phyloP scores from a whole-genome alignment of 92 coral and sea anemone genomes.

The Heliopora coerulea region DNA sequence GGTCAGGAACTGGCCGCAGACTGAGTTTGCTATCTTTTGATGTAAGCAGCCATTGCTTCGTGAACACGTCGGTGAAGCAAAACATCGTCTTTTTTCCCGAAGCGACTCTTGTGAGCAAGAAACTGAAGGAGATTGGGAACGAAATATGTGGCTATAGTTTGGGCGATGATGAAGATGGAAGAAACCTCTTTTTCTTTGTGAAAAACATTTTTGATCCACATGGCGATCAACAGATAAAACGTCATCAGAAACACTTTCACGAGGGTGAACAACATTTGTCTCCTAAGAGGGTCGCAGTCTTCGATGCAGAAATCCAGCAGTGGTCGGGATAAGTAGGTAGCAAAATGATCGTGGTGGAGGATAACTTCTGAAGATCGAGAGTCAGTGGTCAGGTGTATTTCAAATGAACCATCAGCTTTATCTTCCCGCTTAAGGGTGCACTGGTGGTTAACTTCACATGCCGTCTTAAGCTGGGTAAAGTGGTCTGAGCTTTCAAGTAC shows the following conservation, averaged over 20 bases:
- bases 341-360: slow-evolving; percentile 30
- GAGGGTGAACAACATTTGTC: slow-evolving; percentile 30
- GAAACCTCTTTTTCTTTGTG: slow-evolving; percentile 51
- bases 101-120: slow-evolving; percentile 47
- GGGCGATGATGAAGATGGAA: slow-evolving; percentile 42
- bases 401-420: slow-evolving; percentile 4
- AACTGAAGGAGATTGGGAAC: slow-evolving; percentile 54
- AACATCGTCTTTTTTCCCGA: slow-evolving; percentile 34
- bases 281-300: slow-evolving; percentile 43
- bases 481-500: slow-evolving; percentile 41
- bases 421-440: neutral
- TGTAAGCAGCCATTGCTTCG: slow-evolving; percentile 42
- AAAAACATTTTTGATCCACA: slow-evolving; percentile 55
- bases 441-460: too few species aligned
- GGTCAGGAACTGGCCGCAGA: neutral
- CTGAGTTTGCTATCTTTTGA: neutral
- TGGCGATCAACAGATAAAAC: slow-evolving; percentile 44
- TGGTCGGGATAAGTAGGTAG: slow-evolving; percentile 35
- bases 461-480: neutral
- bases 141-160: slow-evolving; percentile 39
- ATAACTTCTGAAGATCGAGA: slow-evolving; percentile 16
- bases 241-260: slow-evolving; percentile 49
- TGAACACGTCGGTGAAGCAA: slow-evolving; percentile 30
- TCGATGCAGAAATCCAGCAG: slow-evolving; percentile 47
- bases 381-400: slow-evolving; percentile 1